Conservation (phyloP, 2,888 invertebrate genomes). For the Drosophila bunnanda region DNA sequence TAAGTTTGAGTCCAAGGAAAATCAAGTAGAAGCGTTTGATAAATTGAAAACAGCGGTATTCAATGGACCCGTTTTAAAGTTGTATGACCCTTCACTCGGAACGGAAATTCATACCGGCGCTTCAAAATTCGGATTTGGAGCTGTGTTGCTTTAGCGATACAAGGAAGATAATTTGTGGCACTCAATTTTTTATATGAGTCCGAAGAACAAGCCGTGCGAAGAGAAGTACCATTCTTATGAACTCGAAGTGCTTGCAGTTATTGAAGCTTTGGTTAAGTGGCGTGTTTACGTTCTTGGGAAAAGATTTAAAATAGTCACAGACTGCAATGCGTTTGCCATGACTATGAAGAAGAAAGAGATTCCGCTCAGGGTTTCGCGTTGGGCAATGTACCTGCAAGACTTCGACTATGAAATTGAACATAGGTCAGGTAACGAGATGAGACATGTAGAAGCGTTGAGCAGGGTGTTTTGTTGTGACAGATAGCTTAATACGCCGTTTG, state of each 20-base stretch:
- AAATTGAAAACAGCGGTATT: too few species aligned
- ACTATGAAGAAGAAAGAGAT: background rate
- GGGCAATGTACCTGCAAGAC: too few species aligned
- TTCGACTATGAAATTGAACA: constrained; percentile 4
- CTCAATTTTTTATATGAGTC: too few species aligned
- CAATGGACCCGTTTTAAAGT: background rate
- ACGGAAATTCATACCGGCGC: background rate
- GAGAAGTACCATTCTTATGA: too few species aligned
- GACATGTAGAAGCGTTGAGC: background rate
- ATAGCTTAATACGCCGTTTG: too few species aligned
- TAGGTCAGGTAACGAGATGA: background rate
- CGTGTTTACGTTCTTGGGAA: too few species aligned
- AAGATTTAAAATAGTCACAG: background rate
- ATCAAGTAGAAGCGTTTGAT: background rate
- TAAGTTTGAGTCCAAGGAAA: background rate
- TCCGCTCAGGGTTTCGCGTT: background rate
- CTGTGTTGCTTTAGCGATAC: background rate
- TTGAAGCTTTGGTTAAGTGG: background rate
- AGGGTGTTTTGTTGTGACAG: constrained; percentile 2
- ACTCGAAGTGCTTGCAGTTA: too few species aligned
- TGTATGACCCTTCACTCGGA: background rate
- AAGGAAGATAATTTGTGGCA: background rate
- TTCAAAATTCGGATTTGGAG: background rate
- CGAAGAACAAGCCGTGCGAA: too few species aligned
- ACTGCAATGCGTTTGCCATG: background rate